A percentile compares a stretch with the other conserved stretches of the same genome.
phyloP scores from a whole-genome alignment of 2,888 invertebrate genomes.

The Macrosiphum euphorbiae region DNA sequence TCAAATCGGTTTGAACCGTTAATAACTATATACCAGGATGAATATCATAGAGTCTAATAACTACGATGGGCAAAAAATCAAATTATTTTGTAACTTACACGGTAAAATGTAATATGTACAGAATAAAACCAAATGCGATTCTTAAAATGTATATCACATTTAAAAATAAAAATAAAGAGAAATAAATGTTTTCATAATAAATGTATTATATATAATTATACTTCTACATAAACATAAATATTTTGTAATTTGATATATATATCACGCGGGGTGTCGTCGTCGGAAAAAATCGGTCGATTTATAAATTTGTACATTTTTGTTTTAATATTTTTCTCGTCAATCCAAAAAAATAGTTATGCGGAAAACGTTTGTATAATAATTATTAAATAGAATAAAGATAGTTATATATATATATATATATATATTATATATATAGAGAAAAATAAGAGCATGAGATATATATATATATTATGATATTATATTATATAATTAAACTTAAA shows the following conservation, averaged over 20 bases:
- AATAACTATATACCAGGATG: slow-evolving; percentile 50
- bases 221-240: slow-evolving; percentile 36
- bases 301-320: slow-evolving; percentile 35
- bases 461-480: slow-evolving; percentile 44
- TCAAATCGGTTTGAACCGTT: slow-evolving; percentile 39
- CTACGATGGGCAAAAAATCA: slow-evolving; percentile 27
- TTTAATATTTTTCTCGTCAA: slow-evolving; percentile 26
- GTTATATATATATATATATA: neutral
- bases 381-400: neutral
- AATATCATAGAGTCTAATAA: slow-evolving; percentile 1
- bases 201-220: slow-evolving; percentile 39
- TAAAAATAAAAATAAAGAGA: slow-evolving; percentile 20
- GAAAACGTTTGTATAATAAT: slow-evolving; percentile 24
- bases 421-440: slow-evolving; percentile 28
- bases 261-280: slow-evolving; percentile 15
- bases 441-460: slow-evolving; percentile 25
- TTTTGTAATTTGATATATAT: slow-evolving; percentile 28
- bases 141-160: slow-evolving; percentile 46
- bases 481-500: slow-evolving; percentile 58
- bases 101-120: slow-evolving; percentile 34
- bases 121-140: slow-evolving; percentile 41
- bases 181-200: slow-evolving; percentile 33
- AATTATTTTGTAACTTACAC: slow-evolving; percentile 31
- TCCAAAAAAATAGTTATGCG: slow-evolving; percentile 5
- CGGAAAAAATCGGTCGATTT: neutral